phyloP scores from a whole-genome alignment of 2,888 invertebrate genomes.

The Ormia ochracea region DNA sequence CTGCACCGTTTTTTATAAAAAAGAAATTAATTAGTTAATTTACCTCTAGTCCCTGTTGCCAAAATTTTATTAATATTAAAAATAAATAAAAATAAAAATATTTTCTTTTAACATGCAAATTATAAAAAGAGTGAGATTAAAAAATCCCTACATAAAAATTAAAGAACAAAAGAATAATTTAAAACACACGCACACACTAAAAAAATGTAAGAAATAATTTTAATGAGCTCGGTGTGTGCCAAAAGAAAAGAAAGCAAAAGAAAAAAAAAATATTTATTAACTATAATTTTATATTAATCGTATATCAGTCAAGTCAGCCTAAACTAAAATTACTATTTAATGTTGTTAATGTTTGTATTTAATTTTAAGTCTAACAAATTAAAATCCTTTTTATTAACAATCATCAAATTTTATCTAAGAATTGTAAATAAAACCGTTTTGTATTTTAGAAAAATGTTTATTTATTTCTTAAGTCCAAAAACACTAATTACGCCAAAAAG shows the following conservation, averaged over 20 bases:
- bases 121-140: slow-evolving; percentile 77
- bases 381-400: background rate
- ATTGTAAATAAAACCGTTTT: slow-evolving; percentile 30
- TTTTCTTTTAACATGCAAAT: slow-evolving; percentile 70
- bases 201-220: slow-evolving; percentile 4
- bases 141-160: slow-evolving; percentile 52
- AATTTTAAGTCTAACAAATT: slow-evolving; percentile 36
- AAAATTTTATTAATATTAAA: slow-evolving; percentile 13
- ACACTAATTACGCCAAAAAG: slow-evolving; percentile 53
- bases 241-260: too few relatives aligned
- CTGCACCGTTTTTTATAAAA: slow-evolving; percentile 13
- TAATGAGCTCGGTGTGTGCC: slow-evolving; percentile 10
- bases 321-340: slow-evolving; percentile 33
- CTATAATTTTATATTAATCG: slow-evolving; percentile 17
- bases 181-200: background rate
- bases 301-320: slow-evolving; percentile 18
- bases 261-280: too few relatives aligned
- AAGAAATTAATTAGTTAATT: slow-evolving; percentile 28
- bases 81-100: slow-evolving; percentile 29
- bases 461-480: slow-evolving; percentile 27
- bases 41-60: slow-evolving; percentile 43
- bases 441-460: slow-evolving; percentile 12
- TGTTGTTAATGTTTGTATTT: slow-evolving; percentile 60
- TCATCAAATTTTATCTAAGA: slow-evolving; percentile 6
- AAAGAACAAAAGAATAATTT: background rate